A percentile compares a stretch with the other conserved stretches of the same genome.
Evolutionary conservation across 2,797 vertebrate genomes (phyloP).

Genomic region (Australoheros facetus): DNA sequence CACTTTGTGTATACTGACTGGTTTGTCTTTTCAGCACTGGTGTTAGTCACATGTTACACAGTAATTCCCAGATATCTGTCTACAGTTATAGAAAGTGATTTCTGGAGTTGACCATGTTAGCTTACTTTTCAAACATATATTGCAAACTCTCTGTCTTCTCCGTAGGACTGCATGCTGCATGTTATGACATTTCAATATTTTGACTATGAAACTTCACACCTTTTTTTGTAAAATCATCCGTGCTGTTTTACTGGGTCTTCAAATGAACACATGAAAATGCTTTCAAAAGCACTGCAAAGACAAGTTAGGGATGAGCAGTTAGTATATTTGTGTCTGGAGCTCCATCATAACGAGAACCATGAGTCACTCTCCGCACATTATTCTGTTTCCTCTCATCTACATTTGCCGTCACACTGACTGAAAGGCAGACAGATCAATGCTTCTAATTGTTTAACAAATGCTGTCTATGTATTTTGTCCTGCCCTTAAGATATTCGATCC

Average conservation of each 20-base stretch:
- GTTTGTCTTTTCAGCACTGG: not conserved
- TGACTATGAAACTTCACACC: not conserved
- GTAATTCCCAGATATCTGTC: conserved; percentile 4
- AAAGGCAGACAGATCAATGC: conserved; percentile 20
- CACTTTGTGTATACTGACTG: conserved; percentile 14
- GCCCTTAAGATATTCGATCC: conserved; percentile 11
- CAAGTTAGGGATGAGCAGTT: conserved; percentile 1
- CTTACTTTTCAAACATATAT: not conserved
- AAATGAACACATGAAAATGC: not conserved
- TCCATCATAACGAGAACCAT: conserved; percentile 17
- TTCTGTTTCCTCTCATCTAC: conserved; percentile 23
- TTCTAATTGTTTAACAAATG: conserved; percentile 19
- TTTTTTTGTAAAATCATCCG: not conserved
- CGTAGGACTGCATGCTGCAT: not conserved
- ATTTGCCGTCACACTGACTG: conserved; percentile 1
- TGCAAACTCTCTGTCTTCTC: not conserved
- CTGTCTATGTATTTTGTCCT: conserved; percentile 6
- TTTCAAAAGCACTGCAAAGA: not conserved
- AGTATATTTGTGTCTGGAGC: conserved; percentile 17
- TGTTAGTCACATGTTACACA: not conserved
- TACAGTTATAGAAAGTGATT: not conserved
- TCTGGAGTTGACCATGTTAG: not conserved
- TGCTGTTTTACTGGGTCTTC: not conserved
- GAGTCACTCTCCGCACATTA: conserved; percentile 7
- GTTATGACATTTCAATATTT: not conserved